Base-by-base conservation (phyloP, 1,140 invertebrate species). In the Pemphigus obesinymphae region DNA sequence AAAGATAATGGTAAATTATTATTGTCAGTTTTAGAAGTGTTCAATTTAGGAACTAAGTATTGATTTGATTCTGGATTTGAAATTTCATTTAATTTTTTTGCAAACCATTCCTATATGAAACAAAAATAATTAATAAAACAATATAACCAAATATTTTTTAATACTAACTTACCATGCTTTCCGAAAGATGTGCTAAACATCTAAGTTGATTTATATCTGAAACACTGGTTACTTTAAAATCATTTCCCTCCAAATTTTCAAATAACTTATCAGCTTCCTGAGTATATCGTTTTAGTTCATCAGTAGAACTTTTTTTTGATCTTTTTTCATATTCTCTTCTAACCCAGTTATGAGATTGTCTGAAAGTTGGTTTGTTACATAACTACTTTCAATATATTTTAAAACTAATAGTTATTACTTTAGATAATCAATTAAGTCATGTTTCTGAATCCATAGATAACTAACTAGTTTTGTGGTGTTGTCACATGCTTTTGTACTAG, bases 201-300 rank as follows among this genome's bases (percentile, higher is more conserved):
- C 92, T 92, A 17, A 97, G 88, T 83, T 95, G 92, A 45, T 90
- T 89, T 50, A 94, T 90, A 84, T 93, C 94, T 0, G 91, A 91
- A 10, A 97, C 88, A 97, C 95, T 87, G 97, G 95, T 83, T 93
- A 90, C n/a, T 91, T 89, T 10, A 91, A 91, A n/a, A 96, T 93
- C 92, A 34, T 92, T 92, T 85, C 97, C 95, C 1, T 93, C 93
- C 20, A 97, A 88, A 87, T 95, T 97, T 48, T 92, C 93, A 20
- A 95, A 96, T 3, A 98, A 88, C 84, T 98, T 96, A 86, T 97
- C 94, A 0, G 96, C 95, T 88, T 98, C 97, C 81, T 94, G 91
- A 40, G 93, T 88, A 87, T 95, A 96, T 82, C 95, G 89, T 84
- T 93, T 90, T 40, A 94, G 88, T 55, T 96, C 90, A 85, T 96